Conservation (phyloP, 2,888 invertebrate genomes). For the Acrocyrtus sp. region DNA sequence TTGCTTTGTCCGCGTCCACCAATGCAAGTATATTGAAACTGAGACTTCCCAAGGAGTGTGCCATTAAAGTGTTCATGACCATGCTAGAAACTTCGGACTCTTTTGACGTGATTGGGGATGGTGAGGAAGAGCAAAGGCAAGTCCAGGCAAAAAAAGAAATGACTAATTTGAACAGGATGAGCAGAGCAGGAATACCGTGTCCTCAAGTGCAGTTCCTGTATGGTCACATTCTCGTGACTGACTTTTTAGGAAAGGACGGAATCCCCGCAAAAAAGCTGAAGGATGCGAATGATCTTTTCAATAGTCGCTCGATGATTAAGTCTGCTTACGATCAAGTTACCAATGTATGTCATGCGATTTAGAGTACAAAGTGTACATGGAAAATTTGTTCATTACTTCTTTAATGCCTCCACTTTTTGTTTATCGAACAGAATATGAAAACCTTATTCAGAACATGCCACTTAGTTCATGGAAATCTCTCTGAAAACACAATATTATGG, state of each 20-base stretch:
- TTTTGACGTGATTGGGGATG: conserved; percentile 69
- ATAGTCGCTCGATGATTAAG: conserved; percentile 67
- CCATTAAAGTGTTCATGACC: conserved; percentile 72
- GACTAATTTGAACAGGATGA: conserved; percentile 70
- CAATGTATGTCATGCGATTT: conserved; percentile 63
- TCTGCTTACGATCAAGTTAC: conserved; percentile 69
- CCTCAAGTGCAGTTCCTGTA: conserved; percentile 70
- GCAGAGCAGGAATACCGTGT: conserved; percentile 66
- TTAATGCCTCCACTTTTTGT: conserved; percentile 47
- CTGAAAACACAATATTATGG: conserved; percentile 73
- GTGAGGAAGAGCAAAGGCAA: conserved; percentile 71
- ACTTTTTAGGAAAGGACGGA: conserved; percentile 70
- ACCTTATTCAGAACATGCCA: conserved; percentile 69
- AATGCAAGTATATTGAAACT: conserved; percentile 24
- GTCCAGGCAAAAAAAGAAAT: conserved; percentile 79
- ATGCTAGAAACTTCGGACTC: conserved; percentile 72
- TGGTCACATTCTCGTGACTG: conserved; percentile 72
- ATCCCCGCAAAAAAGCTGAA: conserved; percentile 70
- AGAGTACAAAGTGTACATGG: neutral
- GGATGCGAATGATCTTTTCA: conserved; percentile 68
- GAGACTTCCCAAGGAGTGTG: conserved; percentile 68
- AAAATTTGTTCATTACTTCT: neutral
- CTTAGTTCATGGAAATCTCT: conserved; percentile 73
- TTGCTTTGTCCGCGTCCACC: conserved; percentile 1
- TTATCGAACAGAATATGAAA: conserved; percentile 69